phyloP scores from a whole-genome alignment of 1,140 invertebrate genomes.

The Lordiphosa mommai region DNA sequence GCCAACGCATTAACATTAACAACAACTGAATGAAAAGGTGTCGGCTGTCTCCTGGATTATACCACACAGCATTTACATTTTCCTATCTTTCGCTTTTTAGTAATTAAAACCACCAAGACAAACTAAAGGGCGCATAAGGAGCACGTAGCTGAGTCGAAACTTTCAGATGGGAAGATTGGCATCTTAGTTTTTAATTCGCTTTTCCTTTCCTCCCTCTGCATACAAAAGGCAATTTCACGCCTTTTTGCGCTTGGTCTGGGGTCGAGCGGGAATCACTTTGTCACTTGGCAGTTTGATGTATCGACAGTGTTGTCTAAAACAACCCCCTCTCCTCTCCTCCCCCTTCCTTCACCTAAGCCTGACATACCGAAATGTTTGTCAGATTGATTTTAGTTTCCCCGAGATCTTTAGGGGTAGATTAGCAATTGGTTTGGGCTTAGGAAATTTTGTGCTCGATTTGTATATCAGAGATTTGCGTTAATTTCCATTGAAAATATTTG shows the following conservation, averaged over 20 bases:
- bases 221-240: slow-evolving; percentile 78
- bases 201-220: slow-evolving; percentile 19
- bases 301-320: slow-evolving; percentile 41
- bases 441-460: slow-evolving; percentile 70
- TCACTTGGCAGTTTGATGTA: slow-evolving; percentile 73
- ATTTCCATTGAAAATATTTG: slow-evolving; percentile 53
- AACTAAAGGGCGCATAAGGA: slow-evolving; percentile 56
- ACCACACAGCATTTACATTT: slow-evolving; percentile 58
- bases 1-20: slow-evolving; percentile 52
- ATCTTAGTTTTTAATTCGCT: slow-evolving; percentile 65
- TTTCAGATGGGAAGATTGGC: slow-evolving; percentile 37
- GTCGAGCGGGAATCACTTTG: slow-evolving; percentile 71
- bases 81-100: slow-evolving; percentile 37
- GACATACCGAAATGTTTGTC: slow-evolving; percentile 30
- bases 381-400: slow-evolving; percentile 23
- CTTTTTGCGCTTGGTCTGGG: slow-evolving; percentile 71
- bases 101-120: slow-evolving; percentile 47
- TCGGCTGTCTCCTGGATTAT: slow-evolving; percentile 54
- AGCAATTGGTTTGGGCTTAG: slow-evolving; percentile 43
- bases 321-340: slow-evolving; percentile 4
- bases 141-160: slow-evolving; percentile 51
- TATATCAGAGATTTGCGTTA: slow-evolving; percentile 64
- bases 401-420: slow-evolving; percentile 63
- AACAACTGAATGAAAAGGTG: slow-evolving; percentile 60
- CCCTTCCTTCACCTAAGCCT: background rate